Evolutionary conservation across 2,797 vertebrate genomes (phyloP).

Genomic region (Ataeniobius toweri): DNA sequence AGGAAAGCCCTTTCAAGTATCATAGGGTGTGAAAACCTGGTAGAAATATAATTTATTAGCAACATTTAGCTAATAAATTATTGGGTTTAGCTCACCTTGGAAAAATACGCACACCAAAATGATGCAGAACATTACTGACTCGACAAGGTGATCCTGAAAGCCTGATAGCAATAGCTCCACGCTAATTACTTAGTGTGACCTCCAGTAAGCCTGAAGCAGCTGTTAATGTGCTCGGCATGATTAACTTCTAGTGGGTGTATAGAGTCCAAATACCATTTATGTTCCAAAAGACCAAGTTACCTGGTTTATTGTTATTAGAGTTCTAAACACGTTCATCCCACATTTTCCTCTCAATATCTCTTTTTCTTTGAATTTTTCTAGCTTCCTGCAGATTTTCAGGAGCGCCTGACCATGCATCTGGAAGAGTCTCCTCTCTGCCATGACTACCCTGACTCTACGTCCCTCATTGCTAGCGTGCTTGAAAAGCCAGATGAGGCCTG

Average conservation of each 20-base stretch:
- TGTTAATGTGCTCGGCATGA: constrained; percentile 5
- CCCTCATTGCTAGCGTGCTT: constrained; percentile 89
- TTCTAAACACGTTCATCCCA: not conserved
- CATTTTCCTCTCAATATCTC: not conserved
- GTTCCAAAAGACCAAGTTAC: not conserved
- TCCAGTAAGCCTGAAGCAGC: constrained; percentile 1
- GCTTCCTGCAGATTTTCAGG: constrained; percentile 93
- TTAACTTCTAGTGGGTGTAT: constrained; percentile 2
- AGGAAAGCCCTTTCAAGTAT: not conserved
- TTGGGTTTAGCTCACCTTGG: not conserved
- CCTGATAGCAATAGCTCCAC: not conserved
- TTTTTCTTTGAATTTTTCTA: constrained; percentile 62
- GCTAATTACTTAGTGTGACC: not conserved
- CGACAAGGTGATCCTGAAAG: not conserved
- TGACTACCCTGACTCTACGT: constrained; percentile 87
- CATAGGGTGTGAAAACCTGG: not conserved
- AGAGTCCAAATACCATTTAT: not conserved
- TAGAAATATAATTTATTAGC: not conserved
- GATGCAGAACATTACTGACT: not conserved
- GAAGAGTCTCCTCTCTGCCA: constrained; percentile 88
- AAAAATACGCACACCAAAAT: not conserved
- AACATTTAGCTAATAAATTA: not conserved
- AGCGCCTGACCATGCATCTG: constrained; percentile 90
- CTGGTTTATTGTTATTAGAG: not conserved
- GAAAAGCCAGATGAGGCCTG: constrained; percentile 91